Evolutionary conservation across 2,888 invertebrate species (phyloP), one percentile per base, ranked within the genome.

Genomic region (Sthenelais limicola): DNA sequence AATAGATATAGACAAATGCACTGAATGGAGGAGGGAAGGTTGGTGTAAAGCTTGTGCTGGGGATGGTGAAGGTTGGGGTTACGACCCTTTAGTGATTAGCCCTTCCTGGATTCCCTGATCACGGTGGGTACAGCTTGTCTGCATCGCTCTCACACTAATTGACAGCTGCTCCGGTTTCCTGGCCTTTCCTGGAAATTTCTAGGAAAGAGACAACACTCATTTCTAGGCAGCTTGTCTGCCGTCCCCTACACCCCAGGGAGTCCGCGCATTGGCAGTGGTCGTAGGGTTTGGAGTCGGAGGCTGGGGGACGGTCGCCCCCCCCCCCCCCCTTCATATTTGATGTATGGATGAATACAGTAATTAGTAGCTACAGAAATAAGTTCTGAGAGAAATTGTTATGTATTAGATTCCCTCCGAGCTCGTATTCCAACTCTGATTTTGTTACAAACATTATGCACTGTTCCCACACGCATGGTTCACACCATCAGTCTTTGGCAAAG

Each of bases 111-210:
- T 62, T 26, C 62, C 38, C 43, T 62, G 43, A 62, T 38, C n/a
- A n/a, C n/a, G 43, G 62, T 43, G 4, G 62, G 35, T 43, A 24
- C 38, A 35, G 62, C 24, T 35, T 62, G 62, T 62, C 62, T 28
- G 62, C 38, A 62, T 62, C 62, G 43, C 35, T 62, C 62, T 18
- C 12, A 18, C 12, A 21, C 62, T 62, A 62, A 62, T 62, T 62
- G 62, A 38, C 62, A 38, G 38, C 21, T 43, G 62, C 38, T 38
- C 62, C 35, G 38, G 62, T 62, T 62, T 62, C 62, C 28, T 38
- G 38, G 62, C 62, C 62, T 62, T n/a, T 62, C 62, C 62, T 62
- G 58, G 62, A 38, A 62, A 62, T 4, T 38, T 62, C 62, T 35
- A 62, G 62, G 62, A 62, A n/a, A n/a, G n/a, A n/a, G n/a, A n/a